phyloP scores from a whole-genome alignment of 2,797 vertebrate genomes.

The Acanthurus lineatus region DNA sequence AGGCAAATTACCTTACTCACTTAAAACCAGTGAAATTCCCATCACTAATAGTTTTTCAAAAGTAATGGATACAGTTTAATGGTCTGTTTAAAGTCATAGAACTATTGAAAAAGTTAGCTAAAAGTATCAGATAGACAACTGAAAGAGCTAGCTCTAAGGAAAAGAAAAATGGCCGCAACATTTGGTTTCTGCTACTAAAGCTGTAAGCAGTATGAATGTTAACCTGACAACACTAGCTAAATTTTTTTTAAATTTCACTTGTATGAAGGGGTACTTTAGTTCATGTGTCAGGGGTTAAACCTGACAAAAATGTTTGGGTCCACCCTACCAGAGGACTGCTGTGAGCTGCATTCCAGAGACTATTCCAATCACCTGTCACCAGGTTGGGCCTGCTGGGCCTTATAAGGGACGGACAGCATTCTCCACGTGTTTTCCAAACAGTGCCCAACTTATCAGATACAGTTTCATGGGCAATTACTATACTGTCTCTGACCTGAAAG shows the following conservation, averaged over 20 bases:
- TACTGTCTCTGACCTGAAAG: constrained; percentile 56
- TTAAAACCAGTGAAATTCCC: no score
- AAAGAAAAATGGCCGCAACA: not conserved
- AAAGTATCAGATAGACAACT: not conserved
- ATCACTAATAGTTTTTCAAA: no score
- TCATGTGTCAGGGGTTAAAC: constrained; percentile 8
- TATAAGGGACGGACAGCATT: constrained; percentile 81
- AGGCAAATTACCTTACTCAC: no score
- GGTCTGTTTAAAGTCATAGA: not conserved
- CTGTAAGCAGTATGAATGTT: not conserved
- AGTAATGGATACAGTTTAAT: no score
- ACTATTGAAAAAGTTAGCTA: not conserved
- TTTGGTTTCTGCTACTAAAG: not conserved
- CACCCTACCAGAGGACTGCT: constrained; percentile 51
- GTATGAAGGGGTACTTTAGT: not conserved
- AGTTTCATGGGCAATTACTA: constrained; percentile 78
- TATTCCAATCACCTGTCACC: constrained; percentile 83
- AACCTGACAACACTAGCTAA: no score
- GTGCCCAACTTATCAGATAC: constrained; percentile 80
- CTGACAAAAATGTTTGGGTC: constrained; percentile 8
- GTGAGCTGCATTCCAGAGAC: constrained; percentile 80
- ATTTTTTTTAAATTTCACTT: no score
- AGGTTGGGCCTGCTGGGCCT: constrained; percentile 74
- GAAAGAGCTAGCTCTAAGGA: not conserved
- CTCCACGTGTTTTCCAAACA: constrained; percentile 82